Evolutionary conservation across 2,113 vertebrate genomes (phyloP), one percentile per base, ranked within the genome.

Genomic region (Nematolebias whitei): DNA sequence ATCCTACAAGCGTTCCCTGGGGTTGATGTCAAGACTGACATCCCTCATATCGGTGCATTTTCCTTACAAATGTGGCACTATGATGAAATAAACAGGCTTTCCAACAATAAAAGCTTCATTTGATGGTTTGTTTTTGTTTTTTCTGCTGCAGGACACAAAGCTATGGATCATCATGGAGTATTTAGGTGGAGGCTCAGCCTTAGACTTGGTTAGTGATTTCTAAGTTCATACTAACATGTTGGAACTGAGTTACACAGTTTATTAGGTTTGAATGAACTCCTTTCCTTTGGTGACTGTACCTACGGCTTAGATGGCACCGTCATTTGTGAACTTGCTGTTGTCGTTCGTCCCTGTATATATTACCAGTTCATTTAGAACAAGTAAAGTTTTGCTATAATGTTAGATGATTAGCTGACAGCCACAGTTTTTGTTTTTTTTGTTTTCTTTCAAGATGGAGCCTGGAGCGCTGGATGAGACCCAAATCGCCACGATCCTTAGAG

Each of bases 91-190:
- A 35, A 35, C 32, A 35, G 32, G 2, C 26, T 5, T 10, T 35
- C 32, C 32, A 35, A 35, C 32, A 35, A 8, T 35, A 35, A 2
- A 35, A 35, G 9, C 7, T 3, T 3, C 32, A 35, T 10, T 10
- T 9, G 9, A 10, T 10, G 9, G 5, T 35, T 35, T 9, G 32
- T 62, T 9, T 61, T 22, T 56, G 18, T 70, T 53, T 65, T 26
- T 24, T 39, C 60, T 80, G 45, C 22, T 90, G 20, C 89, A 98
- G 96, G 95, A 95, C 85, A 94, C 96, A 64, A 98, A 98, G 88
- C 89, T 98, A 88, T 98, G 96, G 96, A 98, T 98, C 89, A 96
- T 98, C 78, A 98, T 98, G 96, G 96, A 98, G 91, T 98, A 98
- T 86, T 88, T 98, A 40, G 96, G 96, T 29, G 96, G 96, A 23